Evolutionary conservation across 2,888 invertebrate species (phyloP).

Genomic region (Diogma glabrata): DNA sequence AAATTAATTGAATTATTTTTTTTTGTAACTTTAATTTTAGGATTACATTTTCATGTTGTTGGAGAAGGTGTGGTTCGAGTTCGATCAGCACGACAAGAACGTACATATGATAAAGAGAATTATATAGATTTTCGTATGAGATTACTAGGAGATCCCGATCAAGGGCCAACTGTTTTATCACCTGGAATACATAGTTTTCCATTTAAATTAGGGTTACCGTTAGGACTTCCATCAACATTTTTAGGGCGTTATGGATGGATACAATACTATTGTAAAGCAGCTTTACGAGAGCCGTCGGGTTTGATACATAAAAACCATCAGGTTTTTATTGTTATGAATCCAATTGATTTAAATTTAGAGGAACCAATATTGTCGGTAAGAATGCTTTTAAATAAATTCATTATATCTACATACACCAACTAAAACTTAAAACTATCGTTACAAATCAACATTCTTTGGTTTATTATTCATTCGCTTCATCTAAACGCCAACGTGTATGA

Average conservation of each 20-base stretch:
- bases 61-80: conserved; percentile 90
- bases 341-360: conserved; percentile 83
- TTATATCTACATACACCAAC: too few species aligned
- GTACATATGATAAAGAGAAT: conserved; percentile 83
- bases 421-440: too few species aligned
- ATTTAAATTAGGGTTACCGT: conserved; percentile 80
- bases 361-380: conserved; percentile 77
- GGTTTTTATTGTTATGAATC: conserved; percentile 95
- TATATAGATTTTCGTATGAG: conserved; percentile 93
- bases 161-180: conserved; percentile 70
- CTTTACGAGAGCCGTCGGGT: conserved; percentile 70
- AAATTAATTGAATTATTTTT: background rate
- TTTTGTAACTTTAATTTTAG: conserved; percentile 38
- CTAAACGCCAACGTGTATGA: too few species aligned
- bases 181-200: conserved; percentile 93
- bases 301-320: conserved; percentile 90
- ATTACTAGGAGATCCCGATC: conserved; percentile 79
- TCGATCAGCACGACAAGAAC: conserved; percentile 67
- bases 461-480: too few species aligned
- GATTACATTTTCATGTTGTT: conserved; percentile 86
- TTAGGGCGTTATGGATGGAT: conserved; percentile 92
- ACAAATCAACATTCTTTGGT: conserved; percentile 2
- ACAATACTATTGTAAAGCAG: conserved; percentile 87
- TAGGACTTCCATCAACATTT: conserved; percentile 85
- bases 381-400: too few species aligned